Percentiles rank a stretch among this genome's conserved stretches.
These are phyloP conservation scores for Tethya wilhelma DNA, from an alignment of 37 sponge, comb jelly and placozoan genomes.

Conservation along the genomic window DNA sequence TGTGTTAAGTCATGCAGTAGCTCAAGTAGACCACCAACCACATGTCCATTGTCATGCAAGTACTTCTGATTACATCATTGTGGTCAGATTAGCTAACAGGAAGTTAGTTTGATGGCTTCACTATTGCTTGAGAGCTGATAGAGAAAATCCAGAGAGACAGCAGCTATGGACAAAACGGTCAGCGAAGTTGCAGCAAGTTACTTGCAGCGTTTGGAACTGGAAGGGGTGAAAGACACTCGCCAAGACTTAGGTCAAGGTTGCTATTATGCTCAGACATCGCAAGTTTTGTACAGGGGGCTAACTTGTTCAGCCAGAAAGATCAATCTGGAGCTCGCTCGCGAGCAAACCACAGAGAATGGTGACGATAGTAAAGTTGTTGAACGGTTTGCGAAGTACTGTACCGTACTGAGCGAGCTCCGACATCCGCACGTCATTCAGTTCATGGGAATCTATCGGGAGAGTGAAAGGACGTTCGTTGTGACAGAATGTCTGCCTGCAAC, in stretches of 20 bases:
- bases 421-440: constrained; percentile 51
- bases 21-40: too few species aligned
- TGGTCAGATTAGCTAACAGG: too few species aligned
- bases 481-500: constrained; percentile 31
- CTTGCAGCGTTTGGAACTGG: constrained; percentile 12
- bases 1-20: too few species aligned
- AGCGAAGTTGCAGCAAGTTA: background rate
- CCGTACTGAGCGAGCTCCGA: constrained; percentile 8
- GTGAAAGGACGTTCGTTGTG: background rate
- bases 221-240: constrained; percentile 26
- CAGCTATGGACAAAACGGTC: background rate
- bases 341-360: background rate
- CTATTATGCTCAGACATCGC: constrained; percentile 8
- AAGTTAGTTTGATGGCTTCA: background rate
- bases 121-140: background rate
- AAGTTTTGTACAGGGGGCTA: constrained; percentile 29
- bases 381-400: constrained; percentile 16
- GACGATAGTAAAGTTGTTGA: background rate
- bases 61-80: too few species aligned
- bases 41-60: too few species aligned
- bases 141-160: background rate
- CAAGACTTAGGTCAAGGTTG: constrained; percentile 23
- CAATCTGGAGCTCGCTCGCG: background rate
- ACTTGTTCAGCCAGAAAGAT: constrained; percentile 26
- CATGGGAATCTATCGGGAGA: constrained; percentile 14